Base-by-base conservation (phyloP, 2,113 vertebrate genomes). In the Hippocampus abdominalis region DNA sequence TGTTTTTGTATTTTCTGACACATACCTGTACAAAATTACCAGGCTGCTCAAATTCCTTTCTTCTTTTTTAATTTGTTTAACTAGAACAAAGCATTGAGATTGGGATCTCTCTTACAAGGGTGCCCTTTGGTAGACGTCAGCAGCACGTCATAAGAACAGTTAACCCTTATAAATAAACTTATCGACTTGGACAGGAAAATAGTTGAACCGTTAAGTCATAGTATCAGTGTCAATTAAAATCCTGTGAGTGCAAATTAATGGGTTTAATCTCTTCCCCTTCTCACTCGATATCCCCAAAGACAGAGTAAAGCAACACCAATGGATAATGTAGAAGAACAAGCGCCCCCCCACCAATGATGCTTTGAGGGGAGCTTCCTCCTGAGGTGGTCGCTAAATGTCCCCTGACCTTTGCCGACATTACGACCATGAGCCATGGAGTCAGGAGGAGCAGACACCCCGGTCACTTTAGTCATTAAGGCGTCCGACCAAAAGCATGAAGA, bases 401-500 rank as follows among this genome's bases (percentile, higher is more conserved):
- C 16, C 16, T 7, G 46, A 49, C 16, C 16, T 49, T 49, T 49
- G 46, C 6, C 6, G 54, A 42, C 53, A 21, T 68, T 32, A 77
- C 75, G 88, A 86, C 73, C 77, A 90, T 91, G 90, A 88, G 81
- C 83, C 82, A 95, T 95, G 94, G 94, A 94, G 77, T 91, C 92
- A 53, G 90, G 90, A 63, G 88, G 86, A 64, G 86, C 91, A 86
- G 93, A 94, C 77, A 90, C 84, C 82, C 94, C 95, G 8, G 94
- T 97, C 76, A 98, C 94, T 64, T 90, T 98, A 80, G 89, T 98
- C 86, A 95, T 98, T 69, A 97, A 95, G 82, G 94, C 97, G 23
- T 96, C 96, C 81, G 97, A 98, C 88, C 95, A 98, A 92, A 98
- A 95, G 25, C 97, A 97, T 87, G 92, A 94, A 65, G 97, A 98